A percentile compares a stretch with the other conserved stretches of the same genome.
Evolutionary conservation across 2,888 invertebrate species (phyloP).

Genomic region (Flabesymbios commensalis): DNA sequence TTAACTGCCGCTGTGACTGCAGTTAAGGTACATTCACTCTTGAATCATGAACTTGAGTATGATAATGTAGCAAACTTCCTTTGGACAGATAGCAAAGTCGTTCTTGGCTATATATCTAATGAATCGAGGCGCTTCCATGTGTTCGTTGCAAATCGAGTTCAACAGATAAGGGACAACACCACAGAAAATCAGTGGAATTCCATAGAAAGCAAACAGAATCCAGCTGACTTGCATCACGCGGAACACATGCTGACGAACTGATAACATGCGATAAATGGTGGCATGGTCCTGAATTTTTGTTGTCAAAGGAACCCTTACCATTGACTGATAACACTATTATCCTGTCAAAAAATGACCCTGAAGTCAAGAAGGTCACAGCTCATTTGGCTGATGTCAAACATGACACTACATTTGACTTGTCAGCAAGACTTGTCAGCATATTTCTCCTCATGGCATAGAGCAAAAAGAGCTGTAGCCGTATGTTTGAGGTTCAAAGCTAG

Average conservation of each 20-base stretch:
- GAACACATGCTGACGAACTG: too few relatives aligned
- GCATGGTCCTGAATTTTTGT: too few relatives aligned
- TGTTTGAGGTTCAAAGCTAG: neutral
- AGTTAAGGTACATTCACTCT: neutral
- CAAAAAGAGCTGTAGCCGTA: conserved; percentile 8
- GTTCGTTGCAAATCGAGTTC: conserved; percentile 40
- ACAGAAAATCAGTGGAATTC: conserved; percentile 35
- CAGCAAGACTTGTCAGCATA: too few relatives aligned
- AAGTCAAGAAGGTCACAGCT: too few relatives aligned
- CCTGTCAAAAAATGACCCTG: too few relatives aligned
- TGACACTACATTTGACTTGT: too few relatives aligned
- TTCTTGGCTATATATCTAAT: conserved; percentile 37
- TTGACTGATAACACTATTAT: too few relatives aligned
- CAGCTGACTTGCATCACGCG: too few relatives aligned
- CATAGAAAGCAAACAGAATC: conserved; percentile 29
- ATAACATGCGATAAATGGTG: too few relatives aligned
- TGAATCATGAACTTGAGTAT: neutral
- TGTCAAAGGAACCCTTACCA: too few relatives aligned
- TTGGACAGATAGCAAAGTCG: conserved; percentile 36
- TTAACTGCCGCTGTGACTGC: conserved; percentile 28
- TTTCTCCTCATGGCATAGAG: conserved; percentile 1
- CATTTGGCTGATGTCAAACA: too few relatives aligned
- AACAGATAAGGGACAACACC: conserved; percentile 26
- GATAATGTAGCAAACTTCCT: neutral
- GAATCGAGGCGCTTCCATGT: conserved; percentile 34